Conservation (phyloP, 2,113 vertebrate species). For the Callithrix jacchus region DNA sequence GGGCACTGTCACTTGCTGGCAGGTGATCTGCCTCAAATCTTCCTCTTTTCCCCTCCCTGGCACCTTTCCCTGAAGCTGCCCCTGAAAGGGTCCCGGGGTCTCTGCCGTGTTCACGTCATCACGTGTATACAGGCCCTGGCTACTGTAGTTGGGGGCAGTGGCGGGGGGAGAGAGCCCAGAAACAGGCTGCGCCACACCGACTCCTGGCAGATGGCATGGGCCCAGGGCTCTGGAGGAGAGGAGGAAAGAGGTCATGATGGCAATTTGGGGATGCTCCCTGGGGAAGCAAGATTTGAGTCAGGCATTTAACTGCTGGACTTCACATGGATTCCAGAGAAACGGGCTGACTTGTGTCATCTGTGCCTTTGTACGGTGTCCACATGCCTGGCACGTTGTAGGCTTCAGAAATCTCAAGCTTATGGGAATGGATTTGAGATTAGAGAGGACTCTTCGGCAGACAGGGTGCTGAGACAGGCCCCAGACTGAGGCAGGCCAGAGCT, state of each 20-base stretch:
- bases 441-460: background rate
- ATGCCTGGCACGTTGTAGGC: background rate
- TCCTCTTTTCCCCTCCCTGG: background rate
- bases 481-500: background rate
- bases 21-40: background rate
- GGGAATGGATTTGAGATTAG: background rate
- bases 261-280: background rate
- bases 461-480: too few species aligned
- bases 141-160: accelerated
- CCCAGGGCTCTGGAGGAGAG: too few species aligned
- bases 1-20: background rate
- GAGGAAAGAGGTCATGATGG: background rate
- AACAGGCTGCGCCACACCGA: background rate
- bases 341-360: background rate
- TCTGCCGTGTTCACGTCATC: accelerated
- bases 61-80: background rate
- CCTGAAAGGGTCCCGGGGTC: background rate
- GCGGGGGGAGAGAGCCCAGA: background rate
- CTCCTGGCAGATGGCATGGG: accelerated
- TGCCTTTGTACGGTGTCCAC: background rate
- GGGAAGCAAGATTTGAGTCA: background rate
- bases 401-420: background rate
- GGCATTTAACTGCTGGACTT: background rate
- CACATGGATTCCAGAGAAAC: background rate
- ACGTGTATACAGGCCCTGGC: accelerated